phyloP scores from a whole-genome alignment of 2,797 vertebrate genomes.

The Micromesistius poutassou region DNA sequence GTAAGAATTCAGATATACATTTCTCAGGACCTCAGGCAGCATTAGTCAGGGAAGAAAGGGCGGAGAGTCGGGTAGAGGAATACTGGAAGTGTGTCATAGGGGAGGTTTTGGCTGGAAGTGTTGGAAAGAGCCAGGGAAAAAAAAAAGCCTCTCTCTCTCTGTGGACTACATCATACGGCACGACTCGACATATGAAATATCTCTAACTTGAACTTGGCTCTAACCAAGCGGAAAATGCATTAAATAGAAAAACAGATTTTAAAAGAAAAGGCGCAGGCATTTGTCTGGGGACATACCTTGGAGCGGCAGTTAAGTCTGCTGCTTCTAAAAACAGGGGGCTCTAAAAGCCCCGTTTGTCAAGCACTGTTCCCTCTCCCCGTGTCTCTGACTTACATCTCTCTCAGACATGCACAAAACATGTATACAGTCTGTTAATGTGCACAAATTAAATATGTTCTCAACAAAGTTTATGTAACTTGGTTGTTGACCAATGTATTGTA shows the following conservation, averaged over 20 bases:
- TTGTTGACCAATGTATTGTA: background rate
- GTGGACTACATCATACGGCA: slow-evolving; percentile 2
- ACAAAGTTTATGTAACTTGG: background rate
- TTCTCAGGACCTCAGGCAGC: slow-evolving; percentile 54
- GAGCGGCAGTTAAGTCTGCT: background rate
- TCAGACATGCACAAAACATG: too few species aligned
- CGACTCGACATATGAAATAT: background rate
- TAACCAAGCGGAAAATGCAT: slow-evolving; percentile 6
- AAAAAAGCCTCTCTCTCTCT: slow-evolving; percentile 13
- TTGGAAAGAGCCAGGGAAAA: slow-evolving; percentile 15
- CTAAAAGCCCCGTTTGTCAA: background rate
- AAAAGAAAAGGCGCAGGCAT: background rate
- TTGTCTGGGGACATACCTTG: background rate
- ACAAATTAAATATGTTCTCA: too few species aligned
- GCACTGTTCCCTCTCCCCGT: background rate
- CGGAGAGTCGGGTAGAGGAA: slow-evolving; percentile 36
- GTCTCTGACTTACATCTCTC: background rate
- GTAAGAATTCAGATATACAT: slow-evolving; percentile 60
- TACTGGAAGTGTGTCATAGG: slow-evolving; percentile 40
- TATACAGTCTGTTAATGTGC: too few species aligned
- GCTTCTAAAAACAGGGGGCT: background rate
- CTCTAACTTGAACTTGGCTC: background rate
- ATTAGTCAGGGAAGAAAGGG: slow-evolving; percentile 45
- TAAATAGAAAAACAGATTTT: slow-evolving; percentile 3
- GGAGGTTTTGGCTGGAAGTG: slow-evolving; percentile 43